Conservation (phyloP, 2,797 vertebrate species). For the Oceanodroma leucorhoa region DNA sequence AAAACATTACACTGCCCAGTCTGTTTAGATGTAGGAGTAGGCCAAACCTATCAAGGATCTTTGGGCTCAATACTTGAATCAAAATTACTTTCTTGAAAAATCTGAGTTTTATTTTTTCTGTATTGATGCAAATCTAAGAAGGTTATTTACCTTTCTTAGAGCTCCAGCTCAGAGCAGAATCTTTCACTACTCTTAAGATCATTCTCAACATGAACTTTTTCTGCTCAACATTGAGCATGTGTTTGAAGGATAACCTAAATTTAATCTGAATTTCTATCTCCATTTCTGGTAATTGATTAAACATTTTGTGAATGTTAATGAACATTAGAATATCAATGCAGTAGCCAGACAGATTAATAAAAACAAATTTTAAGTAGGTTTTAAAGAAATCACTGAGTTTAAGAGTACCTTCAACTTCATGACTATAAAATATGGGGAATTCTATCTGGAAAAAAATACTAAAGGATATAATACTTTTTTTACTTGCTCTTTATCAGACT, state of each 20-base stretch:
- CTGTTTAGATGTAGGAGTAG: neutral
- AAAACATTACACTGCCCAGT: neutral
- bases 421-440: accelerated
- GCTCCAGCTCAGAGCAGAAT: neutral
- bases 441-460: neutral
- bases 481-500: neutral
- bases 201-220: neutral
- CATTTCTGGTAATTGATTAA: neutral
- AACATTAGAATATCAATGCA: neutral
- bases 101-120: neutral
- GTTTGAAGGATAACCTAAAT: neutral
- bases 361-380: neutral
- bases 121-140: neutral
- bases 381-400: neutral
- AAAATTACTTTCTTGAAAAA: neutral
- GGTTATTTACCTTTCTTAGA: neutral
- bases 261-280: neutral
- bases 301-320: neutral
- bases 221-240: neutral
- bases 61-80: neutral
- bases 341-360: neutral
- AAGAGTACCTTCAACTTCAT: neutral
- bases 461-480: neutral
- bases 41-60: neutral
- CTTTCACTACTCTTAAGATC: neutral